Percentiles rank a stretch among this genome's conserved stretches.
phyloP scores from a whole-genome alignment of 2,888 invertebrate genomes.

The Drosophila siamana region DNA sequence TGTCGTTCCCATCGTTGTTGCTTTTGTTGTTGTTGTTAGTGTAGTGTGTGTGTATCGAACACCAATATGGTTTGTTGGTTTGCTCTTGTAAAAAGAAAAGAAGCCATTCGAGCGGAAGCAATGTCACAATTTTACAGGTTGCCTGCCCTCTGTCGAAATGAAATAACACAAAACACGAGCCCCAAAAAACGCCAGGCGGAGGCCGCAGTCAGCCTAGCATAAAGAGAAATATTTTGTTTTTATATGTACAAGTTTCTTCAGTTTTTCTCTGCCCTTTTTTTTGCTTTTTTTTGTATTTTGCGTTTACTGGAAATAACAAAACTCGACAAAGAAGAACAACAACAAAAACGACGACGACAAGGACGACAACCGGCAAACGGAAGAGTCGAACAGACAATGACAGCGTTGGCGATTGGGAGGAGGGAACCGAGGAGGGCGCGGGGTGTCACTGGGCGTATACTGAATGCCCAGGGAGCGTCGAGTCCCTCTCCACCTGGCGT shows the following conservation, averaged over 20 bases:
- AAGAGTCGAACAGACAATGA: conserved; percentile 60
- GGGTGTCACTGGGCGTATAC: conserved; percentile 6
- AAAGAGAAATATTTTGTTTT: conserved; percentile 52
- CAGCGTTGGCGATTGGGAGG: background rate
- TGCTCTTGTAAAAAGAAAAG: conserved; percentile 45
- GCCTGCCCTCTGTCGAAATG: conserved; percentile 55
- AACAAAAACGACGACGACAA: conserved; percentile 46
- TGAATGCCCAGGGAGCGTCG: background rate
- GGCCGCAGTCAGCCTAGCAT: conserved; percentile 28
- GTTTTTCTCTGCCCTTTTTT: conserved; percentile 16
- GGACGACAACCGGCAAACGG: conserved; percentile 68
- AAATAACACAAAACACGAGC: conserved; percentile 51
- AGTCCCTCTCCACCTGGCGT: background rate
- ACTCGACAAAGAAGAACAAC: conserved; percentile 43
- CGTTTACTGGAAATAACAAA: conserved; percentile 39
- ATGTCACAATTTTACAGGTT: conserved; percentile 70
- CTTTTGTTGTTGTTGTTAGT: conserved; percentile 9
- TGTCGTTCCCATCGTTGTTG: conserved; percentile 3
- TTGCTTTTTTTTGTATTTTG: conserved; percentile 12
- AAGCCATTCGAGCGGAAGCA: conserved; percentile 67
- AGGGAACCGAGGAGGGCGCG: background rate
- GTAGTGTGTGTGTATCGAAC: conserved; percentile 4
- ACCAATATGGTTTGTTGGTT: conserved; percentile 13
- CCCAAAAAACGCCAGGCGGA: conserved; percentile 46
- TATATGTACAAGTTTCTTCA: conserved; percentile 11